A percentile compares a stretch with the other conserved stretches of the same genome.
phyloP scores from a whole-genome alignment of 2,797 vertebrate species.

The Oreortyx pictus region DNA sequence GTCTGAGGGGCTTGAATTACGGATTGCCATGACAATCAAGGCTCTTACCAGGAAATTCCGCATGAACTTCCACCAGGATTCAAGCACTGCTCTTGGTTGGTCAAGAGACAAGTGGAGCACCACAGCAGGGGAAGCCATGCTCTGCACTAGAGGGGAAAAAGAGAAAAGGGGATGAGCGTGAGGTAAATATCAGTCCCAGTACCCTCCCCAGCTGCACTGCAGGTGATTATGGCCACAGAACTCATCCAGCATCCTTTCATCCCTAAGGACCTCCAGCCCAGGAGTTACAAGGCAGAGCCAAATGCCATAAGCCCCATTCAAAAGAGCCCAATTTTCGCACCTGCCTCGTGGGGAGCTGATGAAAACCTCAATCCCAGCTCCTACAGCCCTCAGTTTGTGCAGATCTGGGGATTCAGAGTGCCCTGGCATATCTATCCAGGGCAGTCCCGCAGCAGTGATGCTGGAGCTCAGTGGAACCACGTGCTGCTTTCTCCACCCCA shows the following conservation, averaged over 20 bases:
- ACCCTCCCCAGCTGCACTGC: not conserved
- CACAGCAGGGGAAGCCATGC: fast-evolving
- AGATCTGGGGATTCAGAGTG: fast-evolving
- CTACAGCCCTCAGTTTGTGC: fast-evolving
- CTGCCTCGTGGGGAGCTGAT: not conserved
- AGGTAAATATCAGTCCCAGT: fast-evolving
- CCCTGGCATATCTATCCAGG: too few relatives aligned
- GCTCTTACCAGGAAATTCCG: not conserved
- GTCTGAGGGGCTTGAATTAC: not conserved
- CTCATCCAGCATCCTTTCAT: fast-evolving
- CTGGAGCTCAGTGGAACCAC: not conserved
- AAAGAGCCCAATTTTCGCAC: not conserved
- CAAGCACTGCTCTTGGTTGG: fast-evolving
- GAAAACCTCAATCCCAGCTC: not conserved
- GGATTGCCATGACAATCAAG: not conserved
- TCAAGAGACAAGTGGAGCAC: not conserved
- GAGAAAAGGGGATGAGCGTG: not conserved
- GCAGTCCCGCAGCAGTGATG: too few relatives aligned
- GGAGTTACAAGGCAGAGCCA: not conserved
- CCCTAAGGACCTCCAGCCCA: not conserved
- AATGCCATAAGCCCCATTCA: fast-evolving
- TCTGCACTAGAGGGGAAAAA: constrained; percentile 6
- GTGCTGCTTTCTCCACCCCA: not conserved
- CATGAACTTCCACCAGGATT: not conserved
- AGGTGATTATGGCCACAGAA: not conserved